Conservation (phyloP, 2,797 vertebrate genomes). For the Petrocephalus sullivani region DNA sequence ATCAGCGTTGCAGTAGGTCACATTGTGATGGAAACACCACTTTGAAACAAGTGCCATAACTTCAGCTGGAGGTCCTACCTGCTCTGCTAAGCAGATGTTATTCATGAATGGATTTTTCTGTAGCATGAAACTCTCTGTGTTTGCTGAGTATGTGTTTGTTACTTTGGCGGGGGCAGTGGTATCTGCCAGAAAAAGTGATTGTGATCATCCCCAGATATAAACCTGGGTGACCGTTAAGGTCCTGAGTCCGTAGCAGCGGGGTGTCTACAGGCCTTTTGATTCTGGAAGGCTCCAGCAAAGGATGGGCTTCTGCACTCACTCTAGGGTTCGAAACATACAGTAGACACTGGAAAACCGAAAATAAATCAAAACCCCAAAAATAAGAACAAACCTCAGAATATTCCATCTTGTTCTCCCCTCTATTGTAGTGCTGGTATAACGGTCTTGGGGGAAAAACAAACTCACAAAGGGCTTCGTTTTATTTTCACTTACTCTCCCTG, state of each 20-base stretch:
- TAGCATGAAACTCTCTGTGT: neutral
- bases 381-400: neutral
- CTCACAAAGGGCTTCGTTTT: neutral
- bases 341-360: neutral
- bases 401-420: neutral
- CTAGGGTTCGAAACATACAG: neutral
- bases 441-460: neutral
- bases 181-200: neutral
- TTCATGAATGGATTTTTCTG: neutral
- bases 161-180: neutral
- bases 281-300: neutral
- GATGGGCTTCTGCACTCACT: neutral
- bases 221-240: neutral
- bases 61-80: neutral
- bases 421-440: neutral
- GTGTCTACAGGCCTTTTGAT: neutral
- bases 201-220: neutral
- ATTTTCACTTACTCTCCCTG: neutral
- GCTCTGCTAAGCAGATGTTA: neutral
- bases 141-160: neutral
- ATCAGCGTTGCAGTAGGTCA: neutral
- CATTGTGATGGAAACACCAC: neutral
- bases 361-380: neutral
- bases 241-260: neutral
- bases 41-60: neutral